Base-by-base conservation (phyloP, 2,888 invertebrate genomes). In the Apodemia duryi region DNA sequence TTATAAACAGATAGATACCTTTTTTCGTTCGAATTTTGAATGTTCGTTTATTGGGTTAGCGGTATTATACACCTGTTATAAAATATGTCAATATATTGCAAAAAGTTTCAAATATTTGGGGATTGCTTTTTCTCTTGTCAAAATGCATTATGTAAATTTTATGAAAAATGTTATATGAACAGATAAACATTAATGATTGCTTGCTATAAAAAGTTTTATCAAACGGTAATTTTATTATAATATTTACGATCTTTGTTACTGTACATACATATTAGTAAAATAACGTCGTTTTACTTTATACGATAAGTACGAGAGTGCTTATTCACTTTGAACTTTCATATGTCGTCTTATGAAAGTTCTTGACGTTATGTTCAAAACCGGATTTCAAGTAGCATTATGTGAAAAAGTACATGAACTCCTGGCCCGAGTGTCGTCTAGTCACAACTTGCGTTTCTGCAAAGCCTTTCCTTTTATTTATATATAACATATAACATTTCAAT, bases 321-420 rank as follows among this genome's bases (percentile, higher is more conserved):
- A 77, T 84, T 81, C 78, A 75, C 79, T 57, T 57, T 57, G 29
- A 57, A 79, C 79, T 79, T 79, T 83, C 78, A 80, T 81, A 80
- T 77, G 72, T 75, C 71, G 76, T 73, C 74, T 81, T 72, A 74
- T 76, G 72, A 77, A 81, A 86, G 75, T 84, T 85, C 76, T 74
- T 73, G 68, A 81, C 76, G 79, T 77, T 73, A 73, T 78, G 78
- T 77, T 82, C 79, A 67, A 69, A 72, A 73, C 74, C 75, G 74
- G 74, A 78, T 76, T 80, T 82, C 79, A 80, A 85, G 82, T 80
- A 78, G 77, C 78, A 76, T 84, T 78, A 80, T 74, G 81, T 79
- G 80, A 80, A 81, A 82, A 77, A 78, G 71, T 77, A 77, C 77
- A 77, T 80, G 82, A 83, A 83, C 80, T 68, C 63, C 66, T 32